Evolutionary conservation across 1,140 invertebrate species (phyloP), one percentile per base, ranked within the genome.

Genomic region (Eulimnadia texana): DNA sequence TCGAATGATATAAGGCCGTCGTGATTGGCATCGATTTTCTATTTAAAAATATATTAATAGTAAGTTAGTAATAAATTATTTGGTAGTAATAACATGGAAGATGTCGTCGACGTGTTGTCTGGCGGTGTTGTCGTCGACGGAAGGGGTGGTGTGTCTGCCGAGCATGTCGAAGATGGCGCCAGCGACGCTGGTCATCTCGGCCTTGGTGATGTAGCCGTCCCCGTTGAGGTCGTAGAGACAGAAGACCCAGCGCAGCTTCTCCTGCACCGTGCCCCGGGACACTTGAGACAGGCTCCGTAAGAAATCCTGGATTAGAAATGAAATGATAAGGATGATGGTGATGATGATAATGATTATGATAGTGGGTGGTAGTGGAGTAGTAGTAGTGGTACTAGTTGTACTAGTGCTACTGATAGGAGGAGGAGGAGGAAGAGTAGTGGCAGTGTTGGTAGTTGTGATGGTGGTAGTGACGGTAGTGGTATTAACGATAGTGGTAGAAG

Each of bases 161-260:
- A 93, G 75, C 81, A 95, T 86, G 72, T 93, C 89, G 72, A 94
- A 93, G 64, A 95, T 90, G 23, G 89, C 88, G 9, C 79, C 82
- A 6, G 93, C 86, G 23, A 95, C 89, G 28, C 89, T 84, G 51
- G 86, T 71, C 86, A 94, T 89, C 74, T 94, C 90, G 42, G 85
- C 80, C 71, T 87, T 87, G 50, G 85, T 88, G 66, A 93, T 89
- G 55, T 86, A 74, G 9, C 90, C 90, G 69, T 92, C 88, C 1
- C 87, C 84, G 69, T 93, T 89, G 6, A 92, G 78, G 71, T 95
- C 92, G 73, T 95, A 96, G 1, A 96, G 76, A n/a, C 84, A 86
- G 70, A 95, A 96, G n/a, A 93, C 84, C 92, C 92, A 95, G 65
- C 90, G 84, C 19, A 95, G 74, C 70, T 94, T 92, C 71, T 95